A percentile compares a stretch with the other conserved stretches of the same genome.
These are phyloP conservation scores for Xestoiulus laeticollis DNA, from an alignment of 2,888 invertebrate species.

Conservation along the genomic window DNA sequence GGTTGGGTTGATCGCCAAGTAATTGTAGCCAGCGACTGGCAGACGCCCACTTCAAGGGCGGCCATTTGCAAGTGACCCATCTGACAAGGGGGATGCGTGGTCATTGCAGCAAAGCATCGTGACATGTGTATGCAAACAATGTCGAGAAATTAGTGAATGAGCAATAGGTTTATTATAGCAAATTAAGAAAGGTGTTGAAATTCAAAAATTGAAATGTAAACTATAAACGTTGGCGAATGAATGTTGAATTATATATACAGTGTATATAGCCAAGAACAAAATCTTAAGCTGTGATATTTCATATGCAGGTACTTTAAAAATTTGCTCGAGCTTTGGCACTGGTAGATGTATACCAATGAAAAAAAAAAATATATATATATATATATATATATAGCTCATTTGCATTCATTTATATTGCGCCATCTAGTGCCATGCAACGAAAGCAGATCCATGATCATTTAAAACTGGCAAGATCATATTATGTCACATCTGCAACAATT, in stretches of 20 bases:
- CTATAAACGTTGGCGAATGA: background rate
- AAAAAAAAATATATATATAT: too few relatives aligned
- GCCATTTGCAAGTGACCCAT: constrained; percentile 40
- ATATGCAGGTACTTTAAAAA: too few relatives aligned
- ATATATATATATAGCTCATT: too few relatives aligned
- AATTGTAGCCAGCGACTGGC: constrained; percentile 43
- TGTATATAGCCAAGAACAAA: too few relatives aligned
- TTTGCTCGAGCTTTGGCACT: too few relatives aligned
- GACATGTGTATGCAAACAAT: background rate
- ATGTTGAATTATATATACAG: too few relatives aligned
- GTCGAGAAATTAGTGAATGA: background rate
- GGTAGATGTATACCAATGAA: too few relatives aligned
- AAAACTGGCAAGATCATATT: background rate
- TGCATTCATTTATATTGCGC: background rate
- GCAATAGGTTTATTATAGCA: background rate
- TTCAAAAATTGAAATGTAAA: background rate
- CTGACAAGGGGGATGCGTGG: constrained; percentile 30
- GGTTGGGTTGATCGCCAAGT: constrained; percentile 39
- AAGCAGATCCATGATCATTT: background rate
- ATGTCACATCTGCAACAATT: background rate
- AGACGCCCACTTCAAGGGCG: constrained; percentile 38
- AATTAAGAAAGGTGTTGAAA: background rate
- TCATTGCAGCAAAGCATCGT: background rate
- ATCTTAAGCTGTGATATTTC: too few relatives aligned
- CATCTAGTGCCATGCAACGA: background rate